Conservation (phyloP, 2,113 vertebrate species). For the Clarias gariepinus region DNA sequence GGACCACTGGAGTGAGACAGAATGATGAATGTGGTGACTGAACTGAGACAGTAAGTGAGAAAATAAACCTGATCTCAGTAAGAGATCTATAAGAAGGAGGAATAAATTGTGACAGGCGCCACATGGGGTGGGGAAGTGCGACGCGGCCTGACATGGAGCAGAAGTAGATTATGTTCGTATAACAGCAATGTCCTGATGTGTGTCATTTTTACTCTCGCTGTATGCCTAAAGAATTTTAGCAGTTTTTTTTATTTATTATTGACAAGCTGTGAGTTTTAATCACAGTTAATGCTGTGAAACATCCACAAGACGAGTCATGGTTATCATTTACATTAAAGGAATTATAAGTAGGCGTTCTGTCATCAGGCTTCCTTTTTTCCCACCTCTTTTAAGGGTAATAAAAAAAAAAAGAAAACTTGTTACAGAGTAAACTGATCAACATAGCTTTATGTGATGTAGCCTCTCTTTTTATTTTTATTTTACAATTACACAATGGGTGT, state of each 20-base stretch:
- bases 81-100: background rate
- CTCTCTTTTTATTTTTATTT: too few species aligned
- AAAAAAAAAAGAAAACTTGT: background rate
- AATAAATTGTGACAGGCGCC: background rate
- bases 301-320: background rate
- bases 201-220: background rate
- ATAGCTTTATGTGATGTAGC: too few species aligned
- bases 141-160: background rate
- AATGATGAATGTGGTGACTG: background rate
- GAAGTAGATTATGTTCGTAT: background rate
- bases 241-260: background rate
- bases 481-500: too few species aligned
- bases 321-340: background rate
- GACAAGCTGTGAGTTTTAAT: background rate
- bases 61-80: too few species aligned
- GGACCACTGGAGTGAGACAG: constrained; percentile 81
- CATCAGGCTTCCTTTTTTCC: background rate
- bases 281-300: background rate
- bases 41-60: background rate
- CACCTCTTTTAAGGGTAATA: background rate
- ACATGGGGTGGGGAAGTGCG: background rate
- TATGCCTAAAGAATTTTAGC: background rate
- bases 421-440: background rate
- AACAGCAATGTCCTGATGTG: background rate
- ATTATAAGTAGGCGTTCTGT: background rate